A percentile compares a stretch with the other conserved stretches of the same genome.
phyloP scores from a whole-genome alignment of 2,797 vertebrate genomes.

The Myotis daubentonii region DNA sequence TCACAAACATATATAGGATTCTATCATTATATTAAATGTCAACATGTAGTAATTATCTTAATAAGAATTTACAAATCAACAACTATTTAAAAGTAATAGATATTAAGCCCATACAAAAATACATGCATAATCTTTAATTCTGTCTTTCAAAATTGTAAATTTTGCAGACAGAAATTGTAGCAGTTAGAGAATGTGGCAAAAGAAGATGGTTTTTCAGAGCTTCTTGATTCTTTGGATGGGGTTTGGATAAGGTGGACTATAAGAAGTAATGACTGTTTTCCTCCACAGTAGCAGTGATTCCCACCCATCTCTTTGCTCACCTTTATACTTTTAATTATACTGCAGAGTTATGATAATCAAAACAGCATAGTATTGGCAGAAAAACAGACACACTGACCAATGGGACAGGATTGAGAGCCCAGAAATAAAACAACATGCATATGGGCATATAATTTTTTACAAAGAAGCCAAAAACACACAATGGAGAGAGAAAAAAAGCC shows the following conservation, averaged over 20 bases:
- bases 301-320: background rate
- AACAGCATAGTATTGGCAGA: background rate
- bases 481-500: background rate
- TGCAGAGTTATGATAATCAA: background rate
- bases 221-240: background rate
- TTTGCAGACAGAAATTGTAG: background rate
- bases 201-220: background rate
- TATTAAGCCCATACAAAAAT: background rate
- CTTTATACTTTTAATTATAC: background rate
- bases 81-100: background rate
- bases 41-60: constrained; percentile 26
- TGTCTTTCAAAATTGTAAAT: background rate
- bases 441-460: background rate
- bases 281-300: background rate
- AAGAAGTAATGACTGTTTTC: background rate
- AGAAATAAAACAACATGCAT: background rate
- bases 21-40: constrained; percentile 29
- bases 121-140: background rate
- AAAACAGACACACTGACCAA: background rate
- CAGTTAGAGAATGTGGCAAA: background rate
- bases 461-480: background rate
- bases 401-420: background rate
- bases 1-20: background rate
- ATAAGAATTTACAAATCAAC: background rate
- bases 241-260: background rate